Base-by-base conservation (phyloP, 2,888 invertebrate species). In the Eupithecia dodoneata region DNA sequence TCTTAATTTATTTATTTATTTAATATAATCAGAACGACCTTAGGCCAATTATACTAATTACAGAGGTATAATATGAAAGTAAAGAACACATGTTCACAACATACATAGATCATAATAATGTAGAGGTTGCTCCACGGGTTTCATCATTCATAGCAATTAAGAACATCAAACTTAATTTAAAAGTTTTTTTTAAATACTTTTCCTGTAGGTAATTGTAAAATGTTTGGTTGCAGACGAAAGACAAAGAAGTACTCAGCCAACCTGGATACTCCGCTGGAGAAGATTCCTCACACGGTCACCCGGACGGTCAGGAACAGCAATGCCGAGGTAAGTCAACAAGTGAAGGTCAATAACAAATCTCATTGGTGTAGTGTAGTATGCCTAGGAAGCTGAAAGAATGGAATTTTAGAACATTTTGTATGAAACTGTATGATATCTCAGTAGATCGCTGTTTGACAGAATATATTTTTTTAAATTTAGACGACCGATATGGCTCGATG, bases 261-360 rank as follows among this genome's bases (percentile, higher is more conserved):
- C 75, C 76, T 79, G 30, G 88, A 90, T 10, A 42, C 84, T 10
- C 78, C 83, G 5, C 81, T 81, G 10, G 70, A 81, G 3, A 91
- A 89, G 79, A 82, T 88, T 2, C 82, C 88, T 67, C 93, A 91
- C 81, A 86, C 92, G 0, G 88, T 93, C 18, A 91, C 93, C 0
- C 89, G 94, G 77, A 93, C 91, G 1, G 89, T 87, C 15, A 89
- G 94, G 79, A 92, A 94, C 76, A 94, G 93, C 75, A 90, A 93
- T 52, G 87, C 86, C 79, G 91, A 90, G 87, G 93, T 93, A 88
- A 83, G 78, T 72, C 55, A 65, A 65, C 42, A n/a, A 15, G 7
- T 7, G 41, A 30, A 30, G 30, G 1, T 30, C 30, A 30, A 30
- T 30, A 30, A 30, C 30, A 30, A 30, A 30, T 30, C 30, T 30